These are phyloP conservation scores for Trinorchestia longiramus DNA, from an alignment of 1,140 invertebrate genomes.

Conservation along the genomic window DNA sequence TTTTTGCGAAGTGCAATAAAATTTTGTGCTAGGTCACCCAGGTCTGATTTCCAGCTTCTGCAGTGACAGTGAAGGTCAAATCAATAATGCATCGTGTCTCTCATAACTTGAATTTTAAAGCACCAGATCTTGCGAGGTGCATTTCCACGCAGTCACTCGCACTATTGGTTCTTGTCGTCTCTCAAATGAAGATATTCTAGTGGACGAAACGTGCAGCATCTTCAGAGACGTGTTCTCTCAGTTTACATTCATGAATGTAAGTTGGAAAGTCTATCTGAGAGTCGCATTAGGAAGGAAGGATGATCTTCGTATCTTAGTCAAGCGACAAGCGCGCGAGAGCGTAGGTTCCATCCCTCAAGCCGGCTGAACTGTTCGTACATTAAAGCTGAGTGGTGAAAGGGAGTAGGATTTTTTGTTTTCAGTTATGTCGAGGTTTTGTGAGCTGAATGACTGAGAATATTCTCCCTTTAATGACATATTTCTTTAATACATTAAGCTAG, in stretches of 20 bases:
- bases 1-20: neutral
- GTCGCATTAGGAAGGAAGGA: neutral
- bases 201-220: neutral
- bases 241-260: neutral
- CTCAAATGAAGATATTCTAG: neutral
- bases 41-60: neutral
- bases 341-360: too few relatives aligned
- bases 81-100: neutral
- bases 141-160: neutral
- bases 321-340: neutral
- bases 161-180: neutral
- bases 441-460: too few relatives aligned
- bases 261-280: neutral
- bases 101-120: neutral
- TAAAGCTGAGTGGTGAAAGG: too few relatives aligned
- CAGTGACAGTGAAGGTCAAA: neutral
- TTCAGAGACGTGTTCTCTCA: neutral
- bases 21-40: neutral
- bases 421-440: too few relatives aligned
- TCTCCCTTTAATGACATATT: too few relatives aligned
- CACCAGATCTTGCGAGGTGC: neutral
- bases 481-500: too few relatives aligned
- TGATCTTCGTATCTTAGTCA: neutral
- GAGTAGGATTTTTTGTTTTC: too few relatives aligned
- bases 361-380: too few relatives aligned